phyloP scores from a whole-genome alignment of 2,113 vertebrate genomes.

The Charina bottae region DNA sequence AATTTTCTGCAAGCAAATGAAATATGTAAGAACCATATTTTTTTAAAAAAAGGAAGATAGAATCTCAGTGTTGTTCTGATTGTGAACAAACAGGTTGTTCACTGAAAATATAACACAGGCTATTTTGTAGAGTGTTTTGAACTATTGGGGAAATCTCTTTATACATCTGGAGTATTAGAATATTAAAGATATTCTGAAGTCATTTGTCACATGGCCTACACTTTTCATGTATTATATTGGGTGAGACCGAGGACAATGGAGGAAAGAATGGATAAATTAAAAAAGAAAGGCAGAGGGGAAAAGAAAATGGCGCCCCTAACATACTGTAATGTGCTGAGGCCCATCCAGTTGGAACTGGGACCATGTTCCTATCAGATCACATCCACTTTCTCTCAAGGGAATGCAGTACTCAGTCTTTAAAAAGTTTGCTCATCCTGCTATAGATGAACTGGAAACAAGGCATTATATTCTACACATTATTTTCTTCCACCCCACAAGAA shows the following conservation, averaged over 20 bases:
- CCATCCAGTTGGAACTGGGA: background rate
- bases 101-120: background rate
- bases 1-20: background rate
- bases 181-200: background rate
- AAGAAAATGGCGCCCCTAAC: background rate
- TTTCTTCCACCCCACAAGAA: conserved; percentile 70
- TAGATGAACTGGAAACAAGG: conserved; percentile 55
- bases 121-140: background rate
- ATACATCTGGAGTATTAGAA: background rate
- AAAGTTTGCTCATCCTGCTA: conserved; percentile 38
- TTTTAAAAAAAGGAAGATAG: background rate
- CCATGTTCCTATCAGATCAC: background rate
- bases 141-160: background rate
- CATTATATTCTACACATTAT: conserved; percentile 60
- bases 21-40: background rate
- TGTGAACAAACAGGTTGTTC: background rate
- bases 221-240: background rate
- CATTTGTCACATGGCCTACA: background rate
- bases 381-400: background rate
- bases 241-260: background rate
- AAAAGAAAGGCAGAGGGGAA: background rate
- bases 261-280: background rate
- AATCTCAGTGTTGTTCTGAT: background rate
- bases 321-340: background rate
- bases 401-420: background rate